Evolutionary conservation across 2,888 invertebrate species (phyloP), one percentile per base, ranked within the genome.

Genomic region (Apotomis turbidana): DNA sequence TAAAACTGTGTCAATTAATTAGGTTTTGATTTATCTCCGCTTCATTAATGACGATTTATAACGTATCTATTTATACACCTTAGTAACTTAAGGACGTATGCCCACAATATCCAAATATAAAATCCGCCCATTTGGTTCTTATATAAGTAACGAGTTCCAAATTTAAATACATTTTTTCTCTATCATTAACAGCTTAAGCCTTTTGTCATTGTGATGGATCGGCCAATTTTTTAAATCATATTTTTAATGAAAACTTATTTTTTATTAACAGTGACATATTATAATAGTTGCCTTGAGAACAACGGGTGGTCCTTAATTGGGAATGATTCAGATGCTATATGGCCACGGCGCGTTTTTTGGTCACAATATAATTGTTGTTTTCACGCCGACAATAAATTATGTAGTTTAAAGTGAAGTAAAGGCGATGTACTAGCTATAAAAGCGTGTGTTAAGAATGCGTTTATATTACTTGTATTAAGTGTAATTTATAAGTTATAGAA

Each of bases 161-260:
- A 71, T 72, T 72, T 63, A 52, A 72, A 72, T 68, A 71, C 57
- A 72, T 68, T 51, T 52, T 46, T 49, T 51, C 51, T 66, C 36
- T 36, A 51, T 60, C 27, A 67, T 64, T 68, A 70, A 67, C 76
- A 78, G 71, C 74, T 57, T 63, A 44, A 46, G 44, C 27, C 76
- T 80, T 85, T 83, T 80, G 83, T 82, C 77, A 79, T 74, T 76
- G 76, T 85, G 83, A 85, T 83, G 79, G 81, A 87, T 85, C 78
- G 83, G 73, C 77, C 82, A 85, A 84, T 86, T 83, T 81, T 52
- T 54, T n/a, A 68, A 27, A 62, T 51, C 60, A 67, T 68, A 67
- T 54, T 66, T 60, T 70, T 68, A 71, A 68, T 74, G 70, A 66
- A 71, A 75, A 60, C 46, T 68, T 62, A 61, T 71, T 68, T 62